These are phyloP conservation scores for Palaemon carinicauda DNA, from an alignment of 1,140 invertebrate species.

Conservation along the genomic window DNA sequence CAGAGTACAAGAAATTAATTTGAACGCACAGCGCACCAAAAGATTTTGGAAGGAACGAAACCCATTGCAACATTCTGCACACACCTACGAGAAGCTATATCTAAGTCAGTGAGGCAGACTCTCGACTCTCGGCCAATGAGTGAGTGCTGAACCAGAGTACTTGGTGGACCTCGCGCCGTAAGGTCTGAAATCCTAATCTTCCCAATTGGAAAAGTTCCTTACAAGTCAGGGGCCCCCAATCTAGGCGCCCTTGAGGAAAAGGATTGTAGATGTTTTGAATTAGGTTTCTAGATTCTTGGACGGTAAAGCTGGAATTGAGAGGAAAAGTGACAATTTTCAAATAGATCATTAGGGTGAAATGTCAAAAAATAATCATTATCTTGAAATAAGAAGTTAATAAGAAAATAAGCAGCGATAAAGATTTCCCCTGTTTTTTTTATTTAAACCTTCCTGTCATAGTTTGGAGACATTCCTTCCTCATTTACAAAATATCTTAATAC, in stretches of 20 bases:
- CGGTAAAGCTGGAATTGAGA: not conserved
- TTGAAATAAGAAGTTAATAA: no score
- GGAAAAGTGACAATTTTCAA: not conserved
- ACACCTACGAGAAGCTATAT: not conserved
- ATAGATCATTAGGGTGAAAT: not conserved
- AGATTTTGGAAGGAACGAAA: not conserved
- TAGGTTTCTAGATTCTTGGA: not conserved
- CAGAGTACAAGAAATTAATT: not conserved
- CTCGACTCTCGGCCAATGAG: not conserved
- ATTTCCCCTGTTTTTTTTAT: no score
- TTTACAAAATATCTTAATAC: no score
- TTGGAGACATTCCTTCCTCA: no score
- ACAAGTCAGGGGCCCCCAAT: not conserved
- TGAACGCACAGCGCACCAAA: not conserved
- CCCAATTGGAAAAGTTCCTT: not conserved
- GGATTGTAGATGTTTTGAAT: not conserved
- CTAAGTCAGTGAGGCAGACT: slow-evolving; percentile 4
- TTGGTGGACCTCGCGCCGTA: not conserved
- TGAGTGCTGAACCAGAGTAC: slow-evolving; percentile 27
- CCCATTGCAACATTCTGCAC: not conserved
- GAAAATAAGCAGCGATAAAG: no score
- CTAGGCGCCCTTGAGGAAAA: slow-evolving; percentile 26
- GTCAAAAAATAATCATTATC: not conserved
- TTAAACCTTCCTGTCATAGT: no score
- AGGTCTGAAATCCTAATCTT: not conserved